Evolutionary conservation across 1,140 invertebrate species (phyloP).

Genomic region (Drosophila repletoides): DNA sequence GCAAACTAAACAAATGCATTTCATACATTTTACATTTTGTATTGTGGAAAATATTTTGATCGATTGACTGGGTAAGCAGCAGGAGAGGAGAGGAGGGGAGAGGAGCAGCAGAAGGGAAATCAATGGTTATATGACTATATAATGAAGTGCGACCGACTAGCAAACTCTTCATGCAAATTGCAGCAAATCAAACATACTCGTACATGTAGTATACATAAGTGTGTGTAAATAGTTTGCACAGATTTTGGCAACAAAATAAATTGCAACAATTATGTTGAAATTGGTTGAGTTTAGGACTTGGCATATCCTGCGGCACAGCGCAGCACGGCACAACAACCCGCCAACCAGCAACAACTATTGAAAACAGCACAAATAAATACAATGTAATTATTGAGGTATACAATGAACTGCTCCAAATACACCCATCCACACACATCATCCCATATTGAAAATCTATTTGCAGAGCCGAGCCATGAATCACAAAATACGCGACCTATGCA

Average conservation of each 20-base stretch:
- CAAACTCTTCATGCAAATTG: slow-evolving; percentile 64
- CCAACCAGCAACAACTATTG: slow-evolving; percentile 56
- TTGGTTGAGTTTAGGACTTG: slow-evolving; percentile 23
- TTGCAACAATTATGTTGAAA: slow-evolving; percentile 69
- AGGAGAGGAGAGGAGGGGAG: not conserved
- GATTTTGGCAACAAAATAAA: slow-evolving; percentile 74
- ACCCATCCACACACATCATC: not conserved
- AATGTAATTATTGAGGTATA: slow-evolving; percentile 76
- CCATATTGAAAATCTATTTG: slow-evolving; percentile 63
- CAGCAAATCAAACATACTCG: slow-evolving; percentile 46
- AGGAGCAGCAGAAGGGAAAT: not conserved
- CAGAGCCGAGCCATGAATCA: slow-evolving; percentile 61
- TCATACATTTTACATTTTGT: slow-evolving; percentile 34
- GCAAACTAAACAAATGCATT: slow-evolving; percentile 50
- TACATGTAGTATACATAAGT: not conserved
- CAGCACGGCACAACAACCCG: no score
- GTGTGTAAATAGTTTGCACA: slow-evolving; percentile 57
- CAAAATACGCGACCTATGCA: slow-evolving; percentile 73
- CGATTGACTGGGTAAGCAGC: slow-evolving; percentile 47
- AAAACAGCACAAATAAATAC: slow-evolving; percentile 70
- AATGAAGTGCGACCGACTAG: slow-evolving; percentile 62
- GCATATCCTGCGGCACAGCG: slow-evolving; percentile 16
- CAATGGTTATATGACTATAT: slow-evolving; percentile 37
- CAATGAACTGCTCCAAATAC: slow-evolving; percentile 41
- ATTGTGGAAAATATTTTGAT: no score